A percentile compares a stretch with the other conserved stretches of the same genome.
Evolutionary conservation across 2,888 invertebrate genomes (phyloP).

Genomic region (Monoplex corrugatus): DNA sequence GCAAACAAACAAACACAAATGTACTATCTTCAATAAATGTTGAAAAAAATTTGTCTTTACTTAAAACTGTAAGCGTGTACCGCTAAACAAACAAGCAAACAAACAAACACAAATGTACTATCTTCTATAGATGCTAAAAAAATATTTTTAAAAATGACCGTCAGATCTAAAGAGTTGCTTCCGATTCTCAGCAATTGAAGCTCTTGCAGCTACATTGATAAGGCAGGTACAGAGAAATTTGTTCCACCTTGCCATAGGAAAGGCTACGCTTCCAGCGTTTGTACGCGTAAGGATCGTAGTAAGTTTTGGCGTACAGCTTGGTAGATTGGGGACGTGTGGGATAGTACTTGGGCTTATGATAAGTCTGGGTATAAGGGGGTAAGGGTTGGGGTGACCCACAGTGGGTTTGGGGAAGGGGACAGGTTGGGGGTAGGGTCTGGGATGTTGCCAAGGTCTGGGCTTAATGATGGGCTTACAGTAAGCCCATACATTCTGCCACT

Average conservation of each 20-base stretch:
- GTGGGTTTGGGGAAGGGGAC: background rate
- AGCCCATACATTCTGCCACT: slow-evolving; percentile 53
- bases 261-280: slow-evolving; percentile 17
- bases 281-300: background rate
- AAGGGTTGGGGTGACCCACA: background rate
- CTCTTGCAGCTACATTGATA: slow-evolving; percentile 54
- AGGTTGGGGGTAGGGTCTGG: background rate
- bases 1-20: background rate
- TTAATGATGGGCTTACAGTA: slow-evolving; percentile 49
- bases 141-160: too few species aligned
- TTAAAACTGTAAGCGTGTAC: too few species aligned
- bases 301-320: background rate
- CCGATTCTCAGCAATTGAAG: slow-evolving; percentile 44
- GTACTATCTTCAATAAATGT: background rate
- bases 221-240: slow-evolving; percentile 50
- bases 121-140: background rate
- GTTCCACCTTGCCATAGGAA: slow-evolving; percentile 39
- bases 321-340: background rate
- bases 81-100: fast-evolving
- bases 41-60: background rate
- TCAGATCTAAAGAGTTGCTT: background rate
- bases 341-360: background rate
- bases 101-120: background rate
- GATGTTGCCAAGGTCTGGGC: background rate
- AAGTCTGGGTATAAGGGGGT: background rate